Conservation (phyloP, 2,888 invertebrate species). For the Noctua janthina region DNA sequence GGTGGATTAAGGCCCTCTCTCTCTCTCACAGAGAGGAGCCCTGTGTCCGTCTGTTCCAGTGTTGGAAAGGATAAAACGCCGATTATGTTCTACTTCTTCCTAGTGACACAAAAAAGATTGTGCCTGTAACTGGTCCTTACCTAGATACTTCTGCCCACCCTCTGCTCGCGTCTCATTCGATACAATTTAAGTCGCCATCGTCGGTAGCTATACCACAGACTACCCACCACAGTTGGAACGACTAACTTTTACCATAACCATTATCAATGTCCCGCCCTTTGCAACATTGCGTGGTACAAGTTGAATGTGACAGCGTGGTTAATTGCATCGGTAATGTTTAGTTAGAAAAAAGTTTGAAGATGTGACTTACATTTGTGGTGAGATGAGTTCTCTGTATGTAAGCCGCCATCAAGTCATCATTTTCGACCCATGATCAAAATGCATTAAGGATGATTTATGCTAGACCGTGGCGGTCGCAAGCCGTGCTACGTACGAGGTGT, state of each 20-base stretch:
- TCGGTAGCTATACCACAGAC: constrained; percentile 68
- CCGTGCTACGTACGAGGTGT: background rate
- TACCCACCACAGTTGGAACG: constrained; percentile 78
- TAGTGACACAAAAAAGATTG: background rate
- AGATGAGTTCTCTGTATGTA: background rate
- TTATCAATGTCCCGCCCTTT: constrained; percentile 85
- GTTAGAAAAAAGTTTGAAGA: background rate
- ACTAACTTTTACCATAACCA: constrained; percentile 88
- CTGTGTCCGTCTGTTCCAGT: background rate
- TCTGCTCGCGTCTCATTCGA: constrained; percentile 29
- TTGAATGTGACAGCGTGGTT: constrained; percentile 52
- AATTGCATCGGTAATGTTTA: constrained; percentile 14
- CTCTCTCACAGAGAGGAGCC: background rate
- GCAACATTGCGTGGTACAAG: constrained; percentile 73
- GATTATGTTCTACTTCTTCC: background rate
- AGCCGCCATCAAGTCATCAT: background rate
- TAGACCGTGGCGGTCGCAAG: background rate
- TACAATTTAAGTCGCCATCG: constrained; percentile 74
- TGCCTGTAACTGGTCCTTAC: background rate
- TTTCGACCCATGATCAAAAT: background rate
- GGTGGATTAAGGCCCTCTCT: background rate
- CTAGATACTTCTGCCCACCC: constrained; percentile 29
- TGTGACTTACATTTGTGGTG: background rate
- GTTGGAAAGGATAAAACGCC: background rate
- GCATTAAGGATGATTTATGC: background rate